phyloP scores from a whole-genome alignment of 2,797 vertebrate species.

The Pseudomugil tenellus region DNA sequence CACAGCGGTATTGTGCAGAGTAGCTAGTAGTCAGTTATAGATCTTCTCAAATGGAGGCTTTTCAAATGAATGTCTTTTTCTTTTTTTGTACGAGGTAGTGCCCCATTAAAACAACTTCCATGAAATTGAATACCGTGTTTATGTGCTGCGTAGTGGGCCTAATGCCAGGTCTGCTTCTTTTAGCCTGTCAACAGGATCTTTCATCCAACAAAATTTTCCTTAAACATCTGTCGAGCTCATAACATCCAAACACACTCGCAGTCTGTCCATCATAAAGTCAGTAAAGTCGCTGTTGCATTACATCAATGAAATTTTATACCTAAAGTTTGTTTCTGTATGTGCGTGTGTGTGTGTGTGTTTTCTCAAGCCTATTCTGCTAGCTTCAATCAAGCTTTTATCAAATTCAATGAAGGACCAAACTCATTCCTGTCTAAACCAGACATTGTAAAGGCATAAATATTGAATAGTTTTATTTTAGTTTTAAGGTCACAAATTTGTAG shows the following conservation, averaged over 20 bases:
- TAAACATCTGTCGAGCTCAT: constrained; percentile 45
- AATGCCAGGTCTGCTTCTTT: constrained; percentile 50
- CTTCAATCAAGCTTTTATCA: constrained; percentile 54
- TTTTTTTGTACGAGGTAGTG: constrained; percentile 23
- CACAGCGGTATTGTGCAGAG: constrained; percentile 43
- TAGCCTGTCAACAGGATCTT: constrained; percentile 61
- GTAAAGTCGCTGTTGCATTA: constrained; percentile 30
- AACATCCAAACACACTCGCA: constrained; percentile 6
- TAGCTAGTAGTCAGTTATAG: constrained; percentile 48
- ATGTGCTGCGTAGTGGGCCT: constrained; percentile 45
- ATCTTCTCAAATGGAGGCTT: constrained; percentile 51
- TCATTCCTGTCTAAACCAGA: constrained; percentile 20
- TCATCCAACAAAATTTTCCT: constrained; percentile 37
- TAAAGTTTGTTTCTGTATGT: neutral
- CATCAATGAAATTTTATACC: constrained; percentile 19
- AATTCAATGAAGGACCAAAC: constrained; percentile 33
- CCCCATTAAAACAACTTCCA: constrained; percentile 65
- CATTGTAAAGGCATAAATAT: constrained; percentile 34
- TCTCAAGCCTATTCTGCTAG: neutral
- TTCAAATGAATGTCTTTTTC: constrained; percentile 50
- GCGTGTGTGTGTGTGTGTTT: neutral
- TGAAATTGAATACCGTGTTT: constrained; percentile 70
- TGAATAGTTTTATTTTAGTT: constrained; percentile 38
- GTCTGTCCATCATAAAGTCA: constrained; percentile 29
- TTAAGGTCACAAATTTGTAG: constrained; percentile 38